Evolutionary conservation across 2,888 invertebrate genomes (phyloP).

Genomic region (Yponomeuta plumbellus): DNA sequence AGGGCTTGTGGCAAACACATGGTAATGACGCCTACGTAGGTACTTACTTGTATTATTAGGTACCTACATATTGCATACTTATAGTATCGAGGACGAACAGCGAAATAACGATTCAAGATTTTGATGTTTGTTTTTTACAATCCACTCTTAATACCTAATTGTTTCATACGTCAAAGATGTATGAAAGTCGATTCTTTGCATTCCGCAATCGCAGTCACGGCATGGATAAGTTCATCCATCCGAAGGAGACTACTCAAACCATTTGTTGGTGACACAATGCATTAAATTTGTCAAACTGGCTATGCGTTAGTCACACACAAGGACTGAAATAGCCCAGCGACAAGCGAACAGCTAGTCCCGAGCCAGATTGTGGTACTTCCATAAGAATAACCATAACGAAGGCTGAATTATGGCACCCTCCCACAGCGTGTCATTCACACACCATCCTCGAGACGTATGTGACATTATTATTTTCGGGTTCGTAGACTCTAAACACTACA

Average conservation of each 20-base stretch:
- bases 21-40: too few relatives aligned
- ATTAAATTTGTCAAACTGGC: not conserved
- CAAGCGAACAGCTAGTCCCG: not conserved
- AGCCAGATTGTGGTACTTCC: not conserved
- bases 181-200: too few relatives aligned
- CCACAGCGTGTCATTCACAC: not conserved
- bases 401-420: not conserved
- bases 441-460: not conserved
- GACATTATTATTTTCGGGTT: too few relatives aligned
- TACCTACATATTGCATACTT: too few relatives aligned
- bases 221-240: not conserved
- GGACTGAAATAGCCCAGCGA: not conserved
- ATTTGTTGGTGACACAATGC: not conserved
- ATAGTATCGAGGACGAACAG: too few relatives aligned
- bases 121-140: too few relatives aligned
- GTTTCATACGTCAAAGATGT: too few relatives aligned
- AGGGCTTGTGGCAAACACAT: not conserved
- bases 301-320: not conserved
- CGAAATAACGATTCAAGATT: too few relatives aligned
- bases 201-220: not conserved
- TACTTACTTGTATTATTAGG: too few relatives aligned
- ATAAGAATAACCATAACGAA: not conserved
- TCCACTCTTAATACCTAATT: too few relatives aligned
- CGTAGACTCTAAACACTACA: too few relatives aligned
- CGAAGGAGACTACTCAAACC: not conserved